Evolutionary conservation across 2,888 invertebrate species (phyloP).

Genomic region (Cantharis nigra): DNA sequence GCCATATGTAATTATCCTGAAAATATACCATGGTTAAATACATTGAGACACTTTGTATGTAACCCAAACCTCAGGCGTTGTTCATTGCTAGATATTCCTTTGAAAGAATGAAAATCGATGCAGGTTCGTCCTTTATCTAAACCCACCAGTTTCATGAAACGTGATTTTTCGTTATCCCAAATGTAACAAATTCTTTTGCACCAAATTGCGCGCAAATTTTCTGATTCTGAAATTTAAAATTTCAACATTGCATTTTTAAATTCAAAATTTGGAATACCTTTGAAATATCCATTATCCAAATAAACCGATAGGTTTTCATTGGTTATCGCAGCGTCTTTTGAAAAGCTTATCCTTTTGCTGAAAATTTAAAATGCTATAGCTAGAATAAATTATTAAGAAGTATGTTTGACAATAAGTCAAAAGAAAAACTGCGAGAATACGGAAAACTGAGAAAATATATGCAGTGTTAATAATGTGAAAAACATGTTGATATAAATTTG

Average conservation of each 20-base stretch:
- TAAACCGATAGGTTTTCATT: slow-evolving; percentile 37
- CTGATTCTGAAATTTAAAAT: slow-evolving; percentile 50
- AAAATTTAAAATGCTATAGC: neutral
- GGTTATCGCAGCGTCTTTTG: neutral
- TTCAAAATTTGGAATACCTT: neutral
- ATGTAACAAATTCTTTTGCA: slow-evolving; percentile 83
- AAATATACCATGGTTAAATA: slow-evolving; percentile 25
- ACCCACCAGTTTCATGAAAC: slow-evolving; percentile 74
- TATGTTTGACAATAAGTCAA: too few species aligned
- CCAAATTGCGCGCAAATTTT: slow-evolving; percentile 63
- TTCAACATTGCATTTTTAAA: neutral
- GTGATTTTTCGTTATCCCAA: slow-evolving; percentile 74
- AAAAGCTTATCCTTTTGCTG: neutral
- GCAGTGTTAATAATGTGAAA: too few species aligned
- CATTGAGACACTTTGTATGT: neutral
- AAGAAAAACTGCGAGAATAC: too few species aligned
- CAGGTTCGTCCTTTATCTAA: slow-evolving; percentile 71
- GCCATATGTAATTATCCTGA: slow-evolving; percentile 79
- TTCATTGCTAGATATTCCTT: slow-evolving; percentile 62
- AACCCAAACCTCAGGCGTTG: slow-evolving; percentile 65
- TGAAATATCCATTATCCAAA: slow-evolving; percentile 6
- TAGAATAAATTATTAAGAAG: too few species aligned
- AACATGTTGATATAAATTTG: too few species aligned
- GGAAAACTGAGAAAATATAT: too few species aligned
- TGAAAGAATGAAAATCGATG: slow-evolving; percentile 65